Evolutionary conservation across 2,888 invertebrate species (phyloP).

Genomic region (Tiliacea aurago): DNA sequence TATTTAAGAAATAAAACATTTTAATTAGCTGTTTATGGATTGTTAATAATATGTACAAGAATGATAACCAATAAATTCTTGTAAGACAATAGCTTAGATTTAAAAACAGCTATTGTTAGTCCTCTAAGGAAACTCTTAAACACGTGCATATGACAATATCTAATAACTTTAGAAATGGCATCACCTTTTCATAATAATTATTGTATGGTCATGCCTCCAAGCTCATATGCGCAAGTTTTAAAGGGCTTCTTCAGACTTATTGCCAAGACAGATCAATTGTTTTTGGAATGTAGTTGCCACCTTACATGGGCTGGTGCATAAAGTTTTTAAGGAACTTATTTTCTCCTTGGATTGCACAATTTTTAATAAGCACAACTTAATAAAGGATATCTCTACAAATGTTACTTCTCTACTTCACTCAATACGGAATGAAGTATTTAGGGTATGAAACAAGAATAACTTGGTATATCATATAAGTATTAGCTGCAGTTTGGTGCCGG

Average conservation of each 20-base stretch:
- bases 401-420: not conserved
- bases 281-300: not conserved
- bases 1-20: slow-evolving; percentile 41
- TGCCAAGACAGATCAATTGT: not conserved
- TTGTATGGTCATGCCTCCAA: slow-evolving; percentile 22
- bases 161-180: slow-evolving; percentile 40
- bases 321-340: not conserved
- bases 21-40: slow-evolving; percentile 34
- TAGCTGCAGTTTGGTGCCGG: too few relatives aligned
- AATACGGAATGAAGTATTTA: not conserved
- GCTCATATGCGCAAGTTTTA: not conserved
- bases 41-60: slow-evolving; percentile 39
- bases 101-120: slow-evolving; percentile 55
- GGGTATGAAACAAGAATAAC: not conserved
- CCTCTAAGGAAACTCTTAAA: slow-evolving; percentile 53
- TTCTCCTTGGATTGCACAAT: not conserved
- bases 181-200: slow-evolving; percentile 31
- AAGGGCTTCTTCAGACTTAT: not conserved
- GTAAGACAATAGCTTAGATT: slow-evolving; percentile 48
- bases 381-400: not conserved
- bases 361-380: not conserved
- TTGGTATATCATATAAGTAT: not conserved
- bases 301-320: too few relatives aligned
- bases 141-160: slow-evolving; percentile 33
- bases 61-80: slow-evolving; percentile 51